Percentiles rank a stretch among this genome's conserved stretches.
phyloP scores from a whole-genome alignment of 64 coral and sea anemone species.

The Porites australiensis region DNA sequence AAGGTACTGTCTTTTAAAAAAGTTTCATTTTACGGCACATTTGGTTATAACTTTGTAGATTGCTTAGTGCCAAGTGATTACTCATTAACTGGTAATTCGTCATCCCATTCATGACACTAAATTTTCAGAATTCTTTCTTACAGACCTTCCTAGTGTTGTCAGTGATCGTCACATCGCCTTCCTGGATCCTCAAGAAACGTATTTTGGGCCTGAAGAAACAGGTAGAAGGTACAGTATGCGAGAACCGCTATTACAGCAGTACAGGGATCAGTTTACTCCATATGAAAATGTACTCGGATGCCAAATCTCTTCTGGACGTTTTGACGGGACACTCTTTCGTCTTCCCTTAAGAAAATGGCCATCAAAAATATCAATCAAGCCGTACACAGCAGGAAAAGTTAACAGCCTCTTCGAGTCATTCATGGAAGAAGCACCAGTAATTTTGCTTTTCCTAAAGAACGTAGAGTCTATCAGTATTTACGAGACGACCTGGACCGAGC shows the following conservation, averaged over 20 bases:
- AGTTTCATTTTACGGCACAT: no score
- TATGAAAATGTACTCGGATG: slow-evolving; percentile 86
- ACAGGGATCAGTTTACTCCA: slow-evolving; percentile 90
- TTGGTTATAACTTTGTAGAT: no score
- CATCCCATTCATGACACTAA: slow-evolving; percentile 91
- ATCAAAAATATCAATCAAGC: slow-evolving; percentile 88
- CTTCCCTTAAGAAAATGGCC: slow-evolving; percentile 95
- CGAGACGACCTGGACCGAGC: slow-evolving; percentile 72
- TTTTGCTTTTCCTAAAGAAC: slow-evolving; percentile 92
- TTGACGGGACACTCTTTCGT: slow-evolving; percentile 89
- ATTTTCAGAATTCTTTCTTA: neutral
- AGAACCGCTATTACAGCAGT: slow-evolving; percentile 62
- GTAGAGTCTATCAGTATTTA: slow-evolving; percentile 86
- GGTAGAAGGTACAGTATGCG: slow-evolving; percentile 84
- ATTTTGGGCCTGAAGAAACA: slow-evolving; percentile 88
- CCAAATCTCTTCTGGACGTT: slow-evolving; percentile 80
- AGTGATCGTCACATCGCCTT: slow-evolving; percentile 88
- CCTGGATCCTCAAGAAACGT: slow-evolving; percentile 93
- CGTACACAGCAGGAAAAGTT: slow-evolving; percentile 85
- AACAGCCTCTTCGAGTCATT: slow-evolving; percentile 86
- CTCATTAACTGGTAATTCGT: slow-evolving; percentile 79
- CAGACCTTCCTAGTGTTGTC: slow-evolving; percentile 94
- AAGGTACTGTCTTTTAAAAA: no score
- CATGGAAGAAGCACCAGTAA: slow-evolving; percentile 81
- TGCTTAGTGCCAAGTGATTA: slow-evolving; percentile 61